A percentile compares a stretch with the other conserved stretches of the same genome.
Conservation (phyloP, 2,888 invertebrate genomes). For the Xylophagus ater region DNA sequence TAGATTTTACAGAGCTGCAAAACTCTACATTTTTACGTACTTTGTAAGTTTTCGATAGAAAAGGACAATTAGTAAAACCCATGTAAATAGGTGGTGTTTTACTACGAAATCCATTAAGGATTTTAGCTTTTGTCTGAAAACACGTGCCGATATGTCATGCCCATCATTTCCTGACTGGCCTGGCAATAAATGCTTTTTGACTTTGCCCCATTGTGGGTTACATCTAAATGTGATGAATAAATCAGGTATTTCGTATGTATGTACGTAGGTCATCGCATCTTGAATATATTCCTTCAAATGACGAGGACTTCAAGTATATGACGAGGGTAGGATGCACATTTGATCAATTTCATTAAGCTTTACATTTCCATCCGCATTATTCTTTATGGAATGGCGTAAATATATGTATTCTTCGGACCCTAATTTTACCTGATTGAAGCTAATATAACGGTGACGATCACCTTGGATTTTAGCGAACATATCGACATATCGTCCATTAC, state of each 20-base stretch:
- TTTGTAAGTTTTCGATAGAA: too few species aligned
- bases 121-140: conserved; percentile 3
- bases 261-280: conserved; percentile 9
- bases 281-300: not conserved
- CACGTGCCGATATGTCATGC: conserved; percentile 9
- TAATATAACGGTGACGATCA: not conserved
- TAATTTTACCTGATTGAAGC: not conserved
- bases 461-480: too few species aligned
- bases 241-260: not conserved
- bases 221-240: conserved; percentile 9
- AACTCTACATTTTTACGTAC: too few species aligned
- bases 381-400: not conserved
- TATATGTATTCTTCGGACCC: conserved; percentile 1
- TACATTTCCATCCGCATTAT: not conserved
- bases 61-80: too few species aligned
- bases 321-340: too few species aligned
- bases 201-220: conserved; percentile 9
- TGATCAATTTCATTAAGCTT: not conserved
- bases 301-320: too few species aligned
- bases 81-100: too few species aligned
- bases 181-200: not conserved
- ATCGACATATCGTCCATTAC: too few species aligned
- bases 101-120: not conserved
- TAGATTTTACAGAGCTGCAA: too few species aligned
- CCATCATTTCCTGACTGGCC: conserved; percentile 5